Percentiles rank a stretch among this genome's conserved stretches.
phyloP scores from a whole-genome alignment of 2,797 vertebrate species.

The Anguilla megastoma region DNA sequence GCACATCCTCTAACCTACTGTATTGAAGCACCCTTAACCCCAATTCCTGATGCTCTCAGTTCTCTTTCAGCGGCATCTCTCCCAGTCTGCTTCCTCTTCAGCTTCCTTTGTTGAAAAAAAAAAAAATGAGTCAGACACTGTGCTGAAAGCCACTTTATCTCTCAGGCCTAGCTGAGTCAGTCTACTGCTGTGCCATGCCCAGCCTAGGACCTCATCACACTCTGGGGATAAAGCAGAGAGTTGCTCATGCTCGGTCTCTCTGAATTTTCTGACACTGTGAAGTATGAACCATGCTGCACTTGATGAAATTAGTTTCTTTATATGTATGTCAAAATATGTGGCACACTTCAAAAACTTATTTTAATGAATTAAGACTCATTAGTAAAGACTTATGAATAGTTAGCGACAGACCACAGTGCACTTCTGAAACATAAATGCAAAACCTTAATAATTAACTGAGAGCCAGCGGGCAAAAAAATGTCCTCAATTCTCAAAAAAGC shows the following conservation, averaged over 20 bases:
- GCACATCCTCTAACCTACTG: neutral
- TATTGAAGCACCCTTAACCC: neutral
- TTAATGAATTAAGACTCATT: neutral
- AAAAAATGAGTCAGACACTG: neutral
- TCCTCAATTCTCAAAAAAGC: constrained; percentile 9
- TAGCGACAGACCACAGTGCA: neutral
- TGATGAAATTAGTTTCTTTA: neutral
- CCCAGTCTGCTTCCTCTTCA: neutral
- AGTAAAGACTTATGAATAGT: neutral
- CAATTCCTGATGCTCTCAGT: neutral
- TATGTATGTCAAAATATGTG: neutral
- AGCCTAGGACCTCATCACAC: too few relatives aligned
- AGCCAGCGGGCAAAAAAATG: neutral
- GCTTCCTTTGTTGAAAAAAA: neutral
- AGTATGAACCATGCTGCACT: neutral
- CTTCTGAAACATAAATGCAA: neutral
- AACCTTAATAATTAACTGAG: neutral
- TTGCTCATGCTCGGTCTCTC: neutral
- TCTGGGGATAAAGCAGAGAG: neutral
- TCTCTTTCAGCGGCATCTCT: neutral
- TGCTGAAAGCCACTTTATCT: neutral
- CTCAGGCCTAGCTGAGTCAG: neutral
- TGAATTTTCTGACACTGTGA: neutral
- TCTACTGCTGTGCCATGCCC: neutral
- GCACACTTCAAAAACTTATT: neutral